Conservation (phyloP, 2,113 vertebrate genomes). For the Mastomys coucha region DNA sequence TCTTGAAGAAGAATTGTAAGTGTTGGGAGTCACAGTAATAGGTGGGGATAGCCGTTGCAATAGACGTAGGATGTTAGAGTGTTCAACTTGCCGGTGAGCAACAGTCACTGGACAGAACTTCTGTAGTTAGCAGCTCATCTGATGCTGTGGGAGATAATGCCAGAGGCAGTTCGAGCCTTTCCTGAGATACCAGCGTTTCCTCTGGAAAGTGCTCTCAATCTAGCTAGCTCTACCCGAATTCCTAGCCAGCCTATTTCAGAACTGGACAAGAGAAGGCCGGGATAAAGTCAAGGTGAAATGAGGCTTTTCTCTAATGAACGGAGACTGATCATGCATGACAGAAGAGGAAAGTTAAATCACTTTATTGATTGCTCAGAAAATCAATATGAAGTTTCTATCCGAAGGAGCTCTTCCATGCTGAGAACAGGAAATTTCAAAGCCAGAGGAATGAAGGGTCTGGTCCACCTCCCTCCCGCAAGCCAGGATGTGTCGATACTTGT, state of each 20-base stretch:
- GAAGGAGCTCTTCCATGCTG: conserved; percentile 67
- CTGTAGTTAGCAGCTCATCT: background rate
- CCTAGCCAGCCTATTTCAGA: background rate
- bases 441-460: conserved; percentile 68
- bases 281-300: conserved; percentile 14
- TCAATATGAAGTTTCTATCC: conserved; percentile 75
- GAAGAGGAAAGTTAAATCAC: conserved; percentile 77
- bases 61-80: background rate
- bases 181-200: background rate
- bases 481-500: conserved; percentile 71
- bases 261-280: conserved; percentile 50
- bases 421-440: conserved; percentile 65
- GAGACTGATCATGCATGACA: conserved; percentile 43
- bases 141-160: background rate
- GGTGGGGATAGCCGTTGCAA: background rate
- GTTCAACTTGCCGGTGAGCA: background rate
- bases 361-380: conserved; percentile 71
- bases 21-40: too few relatives aligned
- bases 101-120: background rate
- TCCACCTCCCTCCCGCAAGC: background rate
- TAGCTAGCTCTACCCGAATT: background rate
- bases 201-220: background rate
- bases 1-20: background rate
- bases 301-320: conserved; percentile 51
- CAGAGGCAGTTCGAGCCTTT: background rate